These are phyloP conservation scores for Agelastica alni DNA, from an alignment of 2,888 invertebrate genomes.

Conservation along the genomic window DNA sequence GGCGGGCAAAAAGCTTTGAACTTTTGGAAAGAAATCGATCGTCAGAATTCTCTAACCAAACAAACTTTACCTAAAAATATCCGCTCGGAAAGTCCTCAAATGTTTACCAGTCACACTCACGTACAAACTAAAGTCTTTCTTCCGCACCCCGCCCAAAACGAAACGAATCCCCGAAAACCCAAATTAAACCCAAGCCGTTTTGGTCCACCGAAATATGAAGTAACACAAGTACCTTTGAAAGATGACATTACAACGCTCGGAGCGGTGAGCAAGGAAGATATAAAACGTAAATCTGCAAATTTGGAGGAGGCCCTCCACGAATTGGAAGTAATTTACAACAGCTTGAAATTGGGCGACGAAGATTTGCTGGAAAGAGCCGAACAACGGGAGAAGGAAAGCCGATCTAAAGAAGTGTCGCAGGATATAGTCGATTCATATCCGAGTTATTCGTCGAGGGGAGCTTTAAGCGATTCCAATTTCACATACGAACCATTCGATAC, in stretches of 20 bases:
- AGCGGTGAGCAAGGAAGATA: constrained; percentile 37
- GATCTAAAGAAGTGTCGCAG: constrained; percentile 45
- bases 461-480: constrained; percentile 54
- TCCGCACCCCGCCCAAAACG: constrained; percentile 44
- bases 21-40: constrained; percentile 68
- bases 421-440: constrained; percentile 41
- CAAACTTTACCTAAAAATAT: constrained; percentile 30
- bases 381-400: constrained; percentile 63
- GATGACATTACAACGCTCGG: constrained; percentile 1
- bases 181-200: constrained; percentile 24
- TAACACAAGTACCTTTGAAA: constrained; percentile 2
- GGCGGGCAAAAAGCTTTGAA: constrained; percentile 61
- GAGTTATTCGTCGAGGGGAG: constrained; percentile 45
- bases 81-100: constrained; percentile 46
- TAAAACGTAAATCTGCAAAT: constrained; percentile 71
- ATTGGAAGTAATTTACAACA: constrained; percentile 88
- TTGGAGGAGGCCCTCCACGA: constrained; percentile 88
- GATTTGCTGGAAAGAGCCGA: constrained; percentile 81
- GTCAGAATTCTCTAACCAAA: constrained; percentile 22
- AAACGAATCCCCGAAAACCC: constrained; percentile 29
- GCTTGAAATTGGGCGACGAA: constrained; percentile 82
- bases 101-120: constrained; percentile 52
- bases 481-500: constrained; percentile 53
- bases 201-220: constrained; percentile 2
- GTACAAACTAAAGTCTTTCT: constrained; percentile 52